Evolutionary conservation across 2,888 invertebrate genomes (phyloP).

Genomic region (Podabrus alpinus): DNA sequence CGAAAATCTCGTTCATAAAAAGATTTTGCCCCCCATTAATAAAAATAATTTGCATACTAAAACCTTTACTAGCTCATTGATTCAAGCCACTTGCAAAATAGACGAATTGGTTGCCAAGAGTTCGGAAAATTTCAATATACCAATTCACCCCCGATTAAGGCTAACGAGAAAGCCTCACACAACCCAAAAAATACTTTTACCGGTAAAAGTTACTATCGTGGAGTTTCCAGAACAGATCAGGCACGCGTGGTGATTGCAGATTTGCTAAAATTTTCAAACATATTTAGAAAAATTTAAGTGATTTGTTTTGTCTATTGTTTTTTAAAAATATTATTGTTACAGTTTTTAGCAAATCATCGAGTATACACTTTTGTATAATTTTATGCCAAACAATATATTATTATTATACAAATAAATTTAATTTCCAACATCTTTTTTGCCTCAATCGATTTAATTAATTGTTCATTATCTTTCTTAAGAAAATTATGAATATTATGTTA

Average conservation of each 20-base stretch:
- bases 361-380: neutral
- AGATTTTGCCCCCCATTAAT: constrained; percentile 43
- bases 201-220: constrained; percentile 47
- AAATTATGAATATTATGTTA: no score
- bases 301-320: neutral
- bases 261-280: neutral
- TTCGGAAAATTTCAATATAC: constrained; percentile 41
- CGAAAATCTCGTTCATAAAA: constrained; percentile 46
- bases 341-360: neutral
- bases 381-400: no score
- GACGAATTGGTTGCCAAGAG: constrained; percentile 49
- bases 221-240: constrained; percentile 30
- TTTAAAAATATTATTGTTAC: neutral
- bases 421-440: neutral
- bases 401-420: neutral
- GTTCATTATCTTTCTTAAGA: no score
- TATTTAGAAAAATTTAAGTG: neutral
- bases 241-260: neutral
- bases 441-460: neutral
- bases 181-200: constrained; percentile 43
- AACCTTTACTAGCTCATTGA: constrained; percentile 38
- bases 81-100: constrained; percentile 37
- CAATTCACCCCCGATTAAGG: constrained; percentile 50
- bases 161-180: constrained; percentile 57
- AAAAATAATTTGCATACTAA: constrained; percentile 33